Evolutionary conservation across 2,113 vertebrate genomes (phyloP).

Genomic region (Passer montanus): DNA sequence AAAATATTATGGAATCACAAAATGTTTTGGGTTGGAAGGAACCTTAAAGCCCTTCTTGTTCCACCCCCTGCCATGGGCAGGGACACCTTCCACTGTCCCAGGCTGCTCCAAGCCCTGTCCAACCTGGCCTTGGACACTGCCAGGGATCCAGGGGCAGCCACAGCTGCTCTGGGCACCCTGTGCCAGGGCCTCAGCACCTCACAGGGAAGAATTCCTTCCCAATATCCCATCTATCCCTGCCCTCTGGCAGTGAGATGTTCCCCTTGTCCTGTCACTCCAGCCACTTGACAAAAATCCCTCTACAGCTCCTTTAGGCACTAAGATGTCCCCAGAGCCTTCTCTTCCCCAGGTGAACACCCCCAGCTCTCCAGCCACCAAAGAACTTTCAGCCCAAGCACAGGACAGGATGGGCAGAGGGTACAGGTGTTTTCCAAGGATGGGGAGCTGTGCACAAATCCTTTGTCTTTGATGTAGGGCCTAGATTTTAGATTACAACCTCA

Average conservation of each 20-base stretch:
- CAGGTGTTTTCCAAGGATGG: neutral
- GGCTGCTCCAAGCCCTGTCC: accelerated
- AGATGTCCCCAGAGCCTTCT: neutral
- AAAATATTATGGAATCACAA: neutral
- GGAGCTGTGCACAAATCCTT: neutral
- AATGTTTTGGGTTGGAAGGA: neutral
- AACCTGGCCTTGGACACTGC: accelerated
- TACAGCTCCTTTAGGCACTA: neutral
- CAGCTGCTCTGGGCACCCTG: neutral
- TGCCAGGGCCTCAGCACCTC: neutral
- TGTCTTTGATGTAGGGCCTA: neutral
- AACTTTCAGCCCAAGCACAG: neutral
- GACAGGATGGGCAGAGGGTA: neutral
- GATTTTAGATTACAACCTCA: neutral
- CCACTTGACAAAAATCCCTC: neutral
- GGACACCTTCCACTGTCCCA: neutral
- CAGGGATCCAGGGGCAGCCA: neutral
- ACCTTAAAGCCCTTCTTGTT: accelerated
- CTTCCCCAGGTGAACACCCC: neutral
- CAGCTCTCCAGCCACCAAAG: neutral
- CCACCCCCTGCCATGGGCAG: neutral
- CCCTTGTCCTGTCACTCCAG: neutral
- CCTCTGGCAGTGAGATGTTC: neutral
- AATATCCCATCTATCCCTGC: neutral
- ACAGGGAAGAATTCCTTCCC: accelerated